Evolutionary conservation across 2,113 vertebrate species (phyloP), one percentile per base, ranked within the genome.

Genomic region (Bubo bubo): DNA sequence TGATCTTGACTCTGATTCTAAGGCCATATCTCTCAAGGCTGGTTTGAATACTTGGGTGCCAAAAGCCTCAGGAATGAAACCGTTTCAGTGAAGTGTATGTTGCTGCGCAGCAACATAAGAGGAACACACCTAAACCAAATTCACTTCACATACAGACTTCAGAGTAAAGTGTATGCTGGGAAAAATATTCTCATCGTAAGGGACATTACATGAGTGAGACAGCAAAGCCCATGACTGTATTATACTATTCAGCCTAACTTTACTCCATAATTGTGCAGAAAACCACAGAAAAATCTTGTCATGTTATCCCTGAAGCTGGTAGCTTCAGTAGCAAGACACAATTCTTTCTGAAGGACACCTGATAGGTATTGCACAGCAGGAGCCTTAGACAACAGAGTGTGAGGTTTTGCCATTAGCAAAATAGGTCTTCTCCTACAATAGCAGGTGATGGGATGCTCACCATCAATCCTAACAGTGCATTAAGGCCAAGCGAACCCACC

Each of bases 391-490:
- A 56, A 58, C 3, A 26, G 28, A 24, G 28, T 32, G n/a, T 60
- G 83, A 81, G 49, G 79, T 68, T 55, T 22, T 73, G 34, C 28
- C 39, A 49, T 39, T 24, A 79, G 47, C 70, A 85, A 79, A 91
- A 79, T 4, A 37, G 17, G 17, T 60, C 7, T 53, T 6, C 27
- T 55, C 28, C 41, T 43, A 52, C 35, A 49, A 26, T 1, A 86
- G 59, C 58, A 94, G 53, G 23, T 1, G 2, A 43, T 17, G 24
- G 60, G n/a, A 55, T 66, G 41, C 41, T 89, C 32, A 26, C 41
- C 18, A 10, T 59, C 2, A 7, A 18, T 28, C 23, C 15, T n/a
- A 92, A 53, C 12, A 0, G 0, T 34, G n/a, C 9, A 49, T 19
- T 43, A 72, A 87, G 39, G 72, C 30, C 19, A 91, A 67, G 27